Base-by-base conservation (phyloP, 2,113 vertebrate species). In the Sinocyclocheilus anophthalmus region DNA sequence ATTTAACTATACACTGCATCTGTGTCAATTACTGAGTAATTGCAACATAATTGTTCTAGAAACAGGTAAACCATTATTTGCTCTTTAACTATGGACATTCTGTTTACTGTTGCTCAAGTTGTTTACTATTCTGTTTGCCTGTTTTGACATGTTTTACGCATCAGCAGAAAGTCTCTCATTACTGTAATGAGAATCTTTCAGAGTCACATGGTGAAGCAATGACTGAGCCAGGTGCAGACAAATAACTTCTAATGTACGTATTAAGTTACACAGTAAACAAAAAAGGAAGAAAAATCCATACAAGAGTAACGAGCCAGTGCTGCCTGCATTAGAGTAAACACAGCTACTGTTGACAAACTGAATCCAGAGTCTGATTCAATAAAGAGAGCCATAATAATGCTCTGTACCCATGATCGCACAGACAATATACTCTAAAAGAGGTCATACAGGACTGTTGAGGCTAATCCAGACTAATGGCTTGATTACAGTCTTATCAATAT, bases 151-250 rank as follows among this genome's bases (percentile, higher is more conserved):
- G 80, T 89, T 88, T 87, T 87, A 88, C 77, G 45, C 77, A 88
- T 89, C 89, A 87, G 87, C 86, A 89, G 85, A 89, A 91, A 84
- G 63, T n/a, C 65, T 84, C 87, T 88, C 83, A 75, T 87, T 84
- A 89, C 84, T 77, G 45, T 87, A 88, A 90, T 89, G 84, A 88
- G 84, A 76, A 80, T 79, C 50, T 85, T 76, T 85, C 84, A 50
- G 78, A 81, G 83, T 73, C 84, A 78, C 63, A 53, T 77, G 42
- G 33, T 87, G 89, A 82, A 92, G 91, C 95, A 95, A 95, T 95
- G 92, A 93, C 95, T 96, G 93, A 95, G 93, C 91, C 90, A 94
- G 90, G 87, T 95, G 90, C 91, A 88, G 73, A 89, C 88, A 93
- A 93, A 94, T 76, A 86, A 84, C 37, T 73, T 76, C 78, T 87